These are phyloP conservation scores for Caenorhabditis uteleia DNA, from an alignment of 2,888 invertebrate genomes.

Conservation along the genomic window DNA sequence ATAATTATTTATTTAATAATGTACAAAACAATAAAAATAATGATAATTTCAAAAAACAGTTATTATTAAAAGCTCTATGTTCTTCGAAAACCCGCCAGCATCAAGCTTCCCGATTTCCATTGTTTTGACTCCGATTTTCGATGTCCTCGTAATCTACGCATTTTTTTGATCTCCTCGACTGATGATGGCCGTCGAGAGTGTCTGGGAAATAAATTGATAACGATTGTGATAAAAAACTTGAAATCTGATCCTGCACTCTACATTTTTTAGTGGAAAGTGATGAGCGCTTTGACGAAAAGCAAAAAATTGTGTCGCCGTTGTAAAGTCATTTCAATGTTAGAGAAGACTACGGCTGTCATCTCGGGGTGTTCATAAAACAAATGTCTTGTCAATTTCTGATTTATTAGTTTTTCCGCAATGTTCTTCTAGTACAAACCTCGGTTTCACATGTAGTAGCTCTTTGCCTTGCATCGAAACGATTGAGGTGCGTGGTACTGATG, in stretches of 20 bases:
- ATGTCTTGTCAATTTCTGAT: slow-evolving; percentile 37
- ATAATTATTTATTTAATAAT: slow-evolving; percentile 20
- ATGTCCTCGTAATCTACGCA: slow-evolving; percentile 46
- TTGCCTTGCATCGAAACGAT: slow-evolving; percentile 29
- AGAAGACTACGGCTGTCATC: too few species aligned
- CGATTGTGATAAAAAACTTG: too few species aligned
- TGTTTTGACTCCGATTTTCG: slow-evolving; percentile 53
- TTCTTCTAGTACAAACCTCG: slow-evolving; percentile 12
- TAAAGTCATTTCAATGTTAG: too few species aligned
- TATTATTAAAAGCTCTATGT: slow-evolving; percentile 10
- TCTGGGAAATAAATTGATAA: slow-evolving; percentile 27
- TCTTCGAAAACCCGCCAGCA: slow-evolving; percentile 56
- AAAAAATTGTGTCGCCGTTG: too few species aligned
- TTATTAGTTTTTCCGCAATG: slow-evolving; percentile 6
- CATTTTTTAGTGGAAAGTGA: too few species aligned
- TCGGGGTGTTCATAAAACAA: slow-evolving; percentile 39
- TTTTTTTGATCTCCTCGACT: slow-evolving; percentile 51
- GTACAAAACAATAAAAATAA: slow-evolving; percentile 12
- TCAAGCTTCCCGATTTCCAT: slow-evolving; percentile 63
- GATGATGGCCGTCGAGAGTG: slow-evolving; percentile 51
- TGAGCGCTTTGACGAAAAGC: too few species aligned
- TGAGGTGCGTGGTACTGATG: slow-evolving; percentile 25
- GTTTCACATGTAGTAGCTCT: slow-evolving; percentile 40
- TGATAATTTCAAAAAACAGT: neutral
- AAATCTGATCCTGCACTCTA: too few species aligned